Evolutionary conservation across 2,113 vertebrate species (phyloP).

Genomic region (Oriolus oriolus): DNA sequence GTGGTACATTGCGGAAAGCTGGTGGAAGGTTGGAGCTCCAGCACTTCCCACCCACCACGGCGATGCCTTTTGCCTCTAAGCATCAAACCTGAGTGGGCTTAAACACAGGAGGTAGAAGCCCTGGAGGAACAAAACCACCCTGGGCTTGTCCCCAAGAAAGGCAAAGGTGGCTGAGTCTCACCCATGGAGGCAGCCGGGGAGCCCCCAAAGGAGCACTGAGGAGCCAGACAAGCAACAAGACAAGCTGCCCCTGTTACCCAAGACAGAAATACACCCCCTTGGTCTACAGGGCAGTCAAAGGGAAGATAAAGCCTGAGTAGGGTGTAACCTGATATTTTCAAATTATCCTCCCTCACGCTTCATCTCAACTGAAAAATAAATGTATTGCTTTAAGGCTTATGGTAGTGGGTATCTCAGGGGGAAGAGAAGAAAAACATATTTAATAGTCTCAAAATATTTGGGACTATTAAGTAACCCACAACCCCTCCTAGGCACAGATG

Average conservation of each 20-base stretch:
- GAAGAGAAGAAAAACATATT: neutral
- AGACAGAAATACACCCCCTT: neutral
- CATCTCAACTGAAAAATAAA: neutral
- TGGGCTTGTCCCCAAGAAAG: neutral
- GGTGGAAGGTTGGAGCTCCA: neutral
- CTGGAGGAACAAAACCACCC: neutral
- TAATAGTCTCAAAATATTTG: neutral
- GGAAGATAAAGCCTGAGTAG: neutral
- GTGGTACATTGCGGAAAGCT: fast-evolving
- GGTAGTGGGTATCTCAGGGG: neutral
- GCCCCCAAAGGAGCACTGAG: neutral
- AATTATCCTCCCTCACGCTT: neutral
- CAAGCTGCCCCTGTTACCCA: neutral
- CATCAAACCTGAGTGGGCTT: neutral
- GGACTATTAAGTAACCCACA: neutral
- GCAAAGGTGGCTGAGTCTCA: neutral
- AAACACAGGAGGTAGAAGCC: neutral
- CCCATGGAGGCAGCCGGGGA: neutral
- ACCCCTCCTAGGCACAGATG: neutral
- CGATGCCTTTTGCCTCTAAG: neutral
- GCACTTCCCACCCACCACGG: neutral
- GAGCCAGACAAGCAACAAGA: neutral
- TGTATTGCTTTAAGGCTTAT: neutral
- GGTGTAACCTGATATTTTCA: neutral
- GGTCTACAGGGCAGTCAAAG: neutral